A percentile compares a stretch with the other conserved stretches of the same genome.
phyloP scores from a whole-genome alignment of 2,888 invertebrate species.

The Noctua comes region DNA sequence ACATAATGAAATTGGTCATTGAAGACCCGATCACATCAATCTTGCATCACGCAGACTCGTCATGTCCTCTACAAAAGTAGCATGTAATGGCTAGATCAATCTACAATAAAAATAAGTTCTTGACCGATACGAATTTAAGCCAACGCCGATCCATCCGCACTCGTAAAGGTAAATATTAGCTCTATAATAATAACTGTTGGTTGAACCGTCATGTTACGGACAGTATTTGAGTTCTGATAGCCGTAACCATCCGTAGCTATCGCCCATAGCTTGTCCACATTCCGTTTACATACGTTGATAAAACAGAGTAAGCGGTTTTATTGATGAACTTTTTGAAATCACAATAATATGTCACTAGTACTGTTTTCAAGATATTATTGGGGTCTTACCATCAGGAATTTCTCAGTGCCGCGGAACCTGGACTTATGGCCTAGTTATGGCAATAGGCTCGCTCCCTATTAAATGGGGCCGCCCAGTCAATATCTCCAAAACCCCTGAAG shows the following conservation, averaged over 20 bases:
- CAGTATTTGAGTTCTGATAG: slow-evolving; percentile 61
- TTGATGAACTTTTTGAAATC: background rate
- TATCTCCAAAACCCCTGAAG: background rate
- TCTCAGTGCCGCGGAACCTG: no score
- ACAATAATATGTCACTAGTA: no score
- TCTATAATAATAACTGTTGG: slow-evolving; percentile 17
- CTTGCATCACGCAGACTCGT: background rate
- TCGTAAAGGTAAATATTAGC: slow-evolving; percentile 40
- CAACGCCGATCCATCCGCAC: background rate
- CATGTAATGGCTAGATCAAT: background rate
- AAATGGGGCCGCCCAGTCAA: background rate
- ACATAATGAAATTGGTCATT: background rate
- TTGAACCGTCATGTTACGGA: background rate
- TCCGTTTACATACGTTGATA: slow-evolving; percentile 30
- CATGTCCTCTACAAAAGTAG: background rate
- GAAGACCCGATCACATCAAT: background rate
- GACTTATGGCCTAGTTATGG: background rate
- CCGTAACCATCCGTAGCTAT: slow-evolving; percentile 30
- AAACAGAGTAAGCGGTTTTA: background rate
- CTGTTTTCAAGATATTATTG: no score
- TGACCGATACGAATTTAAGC: slow-evolving; percentile 4
- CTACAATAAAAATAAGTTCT: background rate
- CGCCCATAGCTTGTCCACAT: slow-evolving; percentile 44
- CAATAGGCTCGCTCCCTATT: background rate
- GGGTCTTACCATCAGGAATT: background rate